Conservation (phyloP, 2,888 invertebrate genomes). For the Crepidodera aurea region DNA sequence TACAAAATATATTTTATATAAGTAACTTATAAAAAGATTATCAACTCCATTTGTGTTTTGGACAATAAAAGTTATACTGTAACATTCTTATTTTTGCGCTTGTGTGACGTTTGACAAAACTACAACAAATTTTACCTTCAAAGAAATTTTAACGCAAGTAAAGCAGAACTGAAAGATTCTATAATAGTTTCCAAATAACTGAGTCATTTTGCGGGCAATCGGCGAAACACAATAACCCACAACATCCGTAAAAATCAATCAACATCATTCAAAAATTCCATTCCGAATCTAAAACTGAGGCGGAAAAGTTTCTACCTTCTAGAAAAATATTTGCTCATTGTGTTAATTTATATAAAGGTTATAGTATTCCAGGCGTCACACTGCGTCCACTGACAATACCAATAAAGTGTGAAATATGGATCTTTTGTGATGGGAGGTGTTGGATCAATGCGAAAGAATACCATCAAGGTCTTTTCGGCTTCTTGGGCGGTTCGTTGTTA, state of each 20-base stretch:
- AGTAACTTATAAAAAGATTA: too few relatives aligned
- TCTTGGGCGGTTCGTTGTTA: conserved; percentile 45
- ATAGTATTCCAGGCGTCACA: conserved; percentile 46
- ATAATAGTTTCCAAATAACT: not conserved
- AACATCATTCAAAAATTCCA: conserved; percentile 18
- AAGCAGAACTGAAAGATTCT: too few relatives aligned
- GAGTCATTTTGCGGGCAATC: not conserved
- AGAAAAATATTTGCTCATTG: conserved; percentile 28
- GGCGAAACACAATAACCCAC: not conserved
- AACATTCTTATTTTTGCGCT: too few relatives aligned
- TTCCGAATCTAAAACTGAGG: conserved; percentile 1
- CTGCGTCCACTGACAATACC: conserved; percentile 50
- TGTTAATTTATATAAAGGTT: conserved; percentile 27
- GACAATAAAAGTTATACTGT: too few relatives aligned
- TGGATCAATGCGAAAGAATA: conserved; percentile 39
- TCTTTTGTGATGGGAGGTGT: conserved; percentile 47
- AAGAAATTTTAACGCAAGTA: too few relatives aligned
- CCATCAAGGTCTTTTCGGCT: conserved; percentile 41
- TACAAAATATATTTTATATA: too few relatives aligned
- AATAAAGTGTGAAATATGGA: conserved; percentile 54
- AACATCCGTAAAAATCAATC: conserved; percentile 15
- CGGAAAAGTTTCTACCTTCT: too few relatives aligned
- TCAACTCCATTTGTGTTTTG: too few relatives aligned
- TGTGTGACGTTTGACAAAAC: too few relatives aligned
- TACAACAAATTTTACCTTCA: too few relatives aligned